Evolutionary conservation across 2,888 invertebrate genomes (phyloP), one percentile per base, ranked within the genome.

Genomic region (Dasypolia templi): DNA sequence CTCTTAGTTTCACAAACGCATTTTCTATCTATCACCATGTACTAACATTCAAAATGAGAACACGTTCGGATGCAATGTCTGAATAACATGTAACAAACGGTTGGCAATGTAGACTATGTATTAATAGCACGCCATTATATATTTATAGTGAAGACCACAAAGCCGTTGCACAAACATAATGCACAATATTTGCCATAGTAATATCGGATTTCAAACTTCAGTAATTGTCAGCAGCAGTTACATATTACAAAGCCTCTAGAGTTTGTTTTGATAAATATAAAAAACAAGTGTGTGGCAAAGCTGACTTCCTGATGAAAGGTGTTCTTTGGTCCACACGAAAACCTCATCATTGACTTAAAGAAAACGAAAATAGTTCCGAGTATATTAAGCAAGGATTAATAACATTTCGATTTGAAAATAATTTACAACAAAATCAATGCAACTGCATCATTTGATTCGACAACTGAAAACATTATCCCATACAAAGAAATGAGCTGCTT

Each of bases 171-270:
- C 4, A 75, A 1, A 26, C 17, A 67, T 63, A 2, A n/a, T n/a
- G n/a, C 12, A 58, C 14, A 35, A 44, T n/a, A 42, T 32, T 65
- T 22, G 17, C 11, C 26, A 51, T 14, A 66, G 17, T 35, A 26
- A 44, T 75, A 65, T 66, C 19, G 42, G 14, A 51, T 66, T 35
- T 58, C 67, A 64, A 58, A 77, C 32, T 12, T 44, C 3, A 35
- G 42, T 35, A 66, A 56, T 49, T 26, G 1, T n/a, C 26, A 49
- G n/a, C 19, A 26, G 12, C 22, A 19, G 42, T 49, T 49, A 66
- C 32, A 42, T 32, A 32, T 17, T 35, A 62, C 42, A 35, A n/a
- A 19, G 46, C n/a, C 22, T 55, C 3, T n/a, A 29, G 19, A 29
- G 14, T 4, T 17, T n/a, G 5, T 2, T 46, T n/a, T 44, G 19